Evolutionary conservation across 2,888 invertebrate genomes (phyloP), one percentile per base, ranked within the genome.

Genomic region (Carpatolechia fugitivella): DNA sequence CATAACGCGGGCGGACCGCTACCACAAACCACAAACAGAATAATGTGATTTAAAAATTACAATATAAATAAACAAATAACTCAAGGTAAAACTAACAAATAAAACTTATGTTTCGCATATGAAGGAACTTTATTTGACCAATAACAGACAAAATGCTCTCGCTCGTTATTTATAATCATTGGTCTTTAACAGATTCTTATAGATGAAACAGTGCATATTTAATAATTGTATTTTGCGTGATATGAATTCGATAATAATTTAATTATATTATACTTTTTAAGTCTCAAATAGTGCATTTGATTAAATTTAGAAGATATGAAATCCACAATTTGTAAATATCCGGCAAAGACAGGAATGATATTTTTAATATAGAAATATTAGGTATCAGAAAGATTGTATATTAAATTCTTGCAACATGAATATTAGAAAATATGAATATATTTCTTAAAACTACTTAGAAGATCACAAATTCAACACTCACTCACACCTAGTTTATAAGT

Each of bases 121-220:
- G 83, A 86, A 87, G 89, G 86, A 89, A 86, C 86, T 90, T 89
- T 90, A 90, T 85, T 89, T 82, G 79, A 82, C 80, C 82, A 83
- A 79, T 82, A 83, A 82, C 76, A 80, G 82, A 84, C 79, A 82
- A 80, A 76, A 72, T 71, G 69, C 71, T 74, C 61, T 66, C 74
- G 76, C 70, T 74, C 64, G 68, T 78, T 74, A 65, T 75, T 69
- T 71, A 67, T 69, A 69, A 68, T 64, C 63, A 64, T 62, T 73
- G 67, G 68, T 69, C 65, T 65, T 68, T 68, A 65, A 65, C 69
- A 74, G 76, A 70, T 72, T 73, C 74, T 64, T 72, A 41, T 11
- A 79, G 66, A 78, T 75, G 75, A 82, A 85, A 82, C 70, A 76
- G 87, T 88, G 88, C 86, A 67, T 72, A 68, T 76, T 69, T 72